Percentiles rank a stretch among this genome's conserved stretches.
These are phyloP conservation scores for Caenorhabditis sulstoni DNA, from an alignment of 2,888 invertebrate species.

Conservation along the genomic window DNA sequence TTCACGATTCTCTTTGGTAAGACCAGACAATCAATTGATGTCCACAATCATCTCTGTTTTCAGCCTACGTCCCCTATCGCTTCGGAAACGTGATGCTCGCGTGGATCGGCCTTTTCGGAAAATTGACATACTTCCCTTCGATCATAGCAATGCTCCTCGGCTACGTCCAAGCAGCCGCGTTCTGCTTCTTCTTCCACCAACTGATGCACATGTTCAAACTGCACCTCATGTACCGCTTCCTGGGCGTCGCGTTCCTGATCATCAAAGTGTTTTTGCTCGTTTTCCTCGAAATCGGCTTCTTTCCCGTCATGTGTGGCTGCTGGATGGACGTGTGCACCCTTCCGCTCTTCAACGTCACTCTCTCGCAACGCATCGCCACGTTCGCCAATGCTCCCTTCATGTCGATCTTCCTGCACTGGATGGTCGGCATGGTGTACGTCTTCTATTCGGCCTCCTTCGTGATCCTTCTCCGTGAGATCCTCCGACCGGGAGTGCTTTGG, in stretches of 20 bases:
- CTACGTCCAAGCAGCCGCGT: constrained; percentile 91
- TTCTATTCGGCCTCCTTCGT: constrained; percentile 99
- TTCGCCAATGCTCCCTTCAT: constrained; percentile 94
- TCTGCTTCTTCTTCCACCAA: constrained; percentile 89
- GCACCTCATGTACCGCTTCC: constrained; percentile 83
- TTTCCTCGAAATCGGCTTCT: constrained; percentile 96
- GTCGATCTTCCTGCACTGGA: constrained; percentile 98
- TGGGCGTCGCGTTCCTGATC: constrained; percentile 86
- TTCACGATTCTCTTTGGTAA: constrained; percentile 93
- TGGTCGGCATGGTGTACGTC: constrained; percentile 97
- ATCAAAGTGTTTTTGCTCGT: constrained; percentile 90
- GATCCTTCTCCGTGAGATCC: constrained; percentile 88
- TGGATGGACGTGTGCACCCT: constrained; percentile 98
- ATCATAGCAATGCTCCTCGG: constrained; percentile 81
- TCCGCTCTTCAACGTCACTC: constrained; percentile 85
- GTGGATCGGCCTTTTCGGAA: constrained; percentile 85
- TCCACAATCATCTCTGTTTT: constrained; percentile 27
- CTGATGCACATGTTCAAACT: constrained; percentile 89
- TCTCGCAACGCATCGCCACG: constrained; percentile 87
- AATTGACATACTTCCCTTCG: constrained; percentile 85
- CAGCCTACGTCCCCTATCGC: constrained; percentile 95
- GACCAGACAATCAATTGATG: constrained; percentile 57
- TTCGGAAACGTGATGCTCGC: constrained; percentile 91
- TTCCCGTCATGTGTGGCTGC: constrained; percentile 98
- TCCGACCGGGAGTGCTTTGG: constrained; percentile 97